Base-by-base conservation (phyloP, 2,113 vertebrate species). In the Carollia perspicillata region DNA sequence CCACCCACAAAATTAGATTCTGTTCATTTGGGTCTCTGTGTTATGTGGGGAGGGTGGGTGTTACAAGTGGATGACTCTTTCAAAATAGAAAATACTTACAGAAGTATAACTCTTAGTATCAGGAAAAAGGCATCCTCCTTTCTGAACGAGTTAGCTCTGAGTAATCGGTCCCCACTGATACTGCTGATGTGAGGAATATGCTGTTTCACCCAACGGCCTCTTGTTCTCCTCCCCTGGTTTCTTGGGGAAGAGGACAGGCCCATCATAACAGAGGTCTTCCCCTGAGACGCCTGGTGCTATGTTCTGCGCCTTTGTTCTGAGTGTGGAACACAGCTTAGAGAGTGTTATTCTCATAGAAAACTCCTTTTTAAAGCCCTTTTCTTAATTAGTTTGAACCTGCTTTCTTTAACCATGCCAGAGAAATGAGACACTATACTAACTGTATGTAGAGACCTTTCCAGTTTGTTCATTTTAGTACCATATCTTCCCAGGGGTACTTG, bases 11-110 rank as follows among this genome's bases (percentile, higher is more conserved):
- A 92, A 89, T 84, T 94, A 96, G 81, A 92, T 81, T 93, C 95
- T 96, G 53, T 97, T 96, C 96, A 94, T 72, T 97, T 96, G 80
- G 37, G 66, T 84, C 65, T 77, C 14, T 81, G 35, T 44, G 33
- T 72, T 71, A 60, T 89, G 72, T 74, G 63, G 60, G 40, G 71
- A 68, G 28, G 30, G 79, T 84, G 55, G 74, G 44, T 84, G 28
- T 87, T 93, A 49, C 80, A 68, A 96, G 66, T n/a, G 22, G 90
- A 87, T 53, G 26, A 72, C 49, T 81, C 79, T 28, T 93, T 68
- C 63, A 93, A 94, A 87, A 80, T 69, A 71, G 58, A 87, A 97
- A 97, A 87, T 75, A 84, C 47, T 86, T 90, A 68, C 42, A 81
- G 79, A 89, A 96, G 23, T 69, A 0, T 74, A 90, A 84, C 6